Conservation (phyloP, 2,797 vertebrate genomes). For the Peromyscus nudipes region DNA sequence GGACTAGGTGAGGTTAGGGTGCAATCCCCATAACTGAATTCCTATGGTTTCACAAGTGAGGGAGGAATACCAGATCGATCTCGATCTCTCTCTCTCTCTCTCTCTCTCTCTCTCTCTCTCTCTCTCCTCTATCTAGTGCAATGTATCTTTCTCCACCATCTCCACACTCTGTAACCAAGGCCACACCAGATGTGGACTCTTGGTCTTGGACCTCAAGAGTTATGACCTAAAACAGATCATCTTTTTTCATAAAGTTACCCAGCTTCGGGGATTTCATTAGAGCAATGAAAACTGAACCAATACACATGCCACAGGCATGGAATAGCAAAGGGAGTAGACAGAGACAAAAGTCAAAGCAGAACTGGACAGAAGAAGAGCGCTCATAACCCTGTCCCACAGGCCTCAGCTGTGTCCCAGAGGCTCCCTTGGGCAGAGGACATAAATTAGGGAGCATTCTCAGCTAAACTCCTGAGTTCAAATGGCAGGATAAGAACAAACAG, state of each 20-base stretch:
- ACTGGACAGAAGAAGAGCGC: background rate
- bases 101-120: background rate
- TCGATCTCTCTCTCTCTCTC: background rate
- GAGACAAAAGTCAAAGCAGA: background rate
- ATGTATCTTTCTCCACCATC: background rate
- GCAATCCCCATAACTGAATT: background rate
- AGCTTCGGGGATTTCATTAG: background rate
- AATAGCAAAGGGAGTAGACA: background rate
- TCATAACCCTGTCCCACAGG: background rate
- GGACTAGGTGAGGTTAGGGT: background rate
- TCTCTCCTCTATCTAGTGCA: background rate
- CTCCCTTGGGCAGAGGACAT: background rate
- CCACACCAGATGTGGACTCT: background rate
- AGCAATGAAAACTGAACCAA: background rate
- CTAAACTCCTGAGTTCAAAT: background rate
- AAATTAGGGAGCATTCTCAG: background rate
- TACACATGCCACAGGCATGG: background rate
- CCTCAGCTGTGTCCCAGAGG: background rate
- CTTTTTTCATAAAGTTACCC: background rate
- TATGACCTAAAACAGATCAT: background rate
- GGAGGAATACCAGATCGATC: too few relatives aligned
- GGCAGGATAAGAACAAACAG: background rate
- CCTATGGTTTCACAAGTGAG: background rate
- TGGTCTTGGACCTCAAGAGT: background rate
- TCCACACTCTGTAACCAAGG: background rate